Percentiles rank a stretch among this genome's conserved stretches.
phyloP scores from a whole-genome alignment of 2,113 vertebrate genomes.

The Poicephalus gulielmi region DNA sequence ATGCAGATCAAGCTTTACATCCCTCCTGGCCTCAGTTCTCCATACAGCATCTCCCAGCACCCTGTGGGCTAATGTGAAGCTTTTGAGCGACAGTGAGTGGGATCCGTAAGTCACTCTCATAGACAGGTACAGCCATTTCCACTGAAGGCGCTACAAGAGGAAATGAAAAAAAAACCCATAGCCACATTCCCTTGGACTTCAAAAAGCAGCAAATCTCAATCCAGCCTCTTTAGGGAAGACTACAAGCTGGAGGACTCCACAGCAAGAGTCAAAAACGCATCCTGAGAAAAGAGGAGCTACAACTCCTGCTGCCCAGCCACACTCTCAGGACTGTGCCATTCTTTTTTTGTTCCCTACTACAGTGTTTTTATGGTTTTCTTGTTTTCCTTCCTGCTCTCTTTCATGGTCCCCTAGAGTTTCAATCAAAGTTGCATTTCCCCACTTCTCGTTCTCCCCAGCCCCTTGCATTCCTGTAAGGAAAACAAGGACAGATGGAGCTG shows the following conservation, averaged over 20 bases:
- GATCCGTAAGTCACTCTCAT: fast-evolving
- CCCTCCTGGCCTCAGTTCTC: not conserved
- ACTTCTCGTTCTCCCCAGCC: not conserved
- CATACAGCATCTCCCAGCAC: not conserved
- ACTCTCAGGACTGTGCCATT: not conserved
- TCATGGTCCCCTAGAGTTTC: not conserved
- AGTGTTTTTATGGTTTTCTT: not conserved
- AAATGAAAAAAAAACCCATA: not conserved
- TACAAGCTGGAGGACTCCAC: not conserved
- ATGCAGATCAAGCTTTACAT: not conserved
- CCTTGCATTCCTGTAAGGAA: constrained; percentile 27
- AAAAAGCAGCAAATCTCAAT: not conserved
- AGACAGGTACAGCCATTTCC: not conserved
- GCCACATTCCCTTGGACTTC: not conserved
- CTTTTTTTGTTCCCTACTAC: not conserved
- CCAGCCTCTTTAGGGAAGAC: not conserved
- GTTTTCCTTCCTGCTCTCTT: constrained; percentile 12
- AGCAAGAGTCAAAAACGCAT: not conserved
- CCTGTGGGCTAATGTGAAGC: not conserved
- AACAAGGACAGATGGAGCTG: not conserved
- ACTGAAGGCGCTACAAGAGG: not conserved
- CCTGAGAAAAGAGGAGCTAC: not conserved
- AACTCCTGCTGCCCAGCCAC: not conserved
- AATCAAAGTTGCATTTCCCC: constrained; percentile 5
- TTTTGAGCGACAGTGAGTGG: not conserved